These are phyloP conservation scores for Coreius guichenoti DNA, from an alignment of 2,797 vertebrate genomes.

Conservation along the genomic window DNA sequence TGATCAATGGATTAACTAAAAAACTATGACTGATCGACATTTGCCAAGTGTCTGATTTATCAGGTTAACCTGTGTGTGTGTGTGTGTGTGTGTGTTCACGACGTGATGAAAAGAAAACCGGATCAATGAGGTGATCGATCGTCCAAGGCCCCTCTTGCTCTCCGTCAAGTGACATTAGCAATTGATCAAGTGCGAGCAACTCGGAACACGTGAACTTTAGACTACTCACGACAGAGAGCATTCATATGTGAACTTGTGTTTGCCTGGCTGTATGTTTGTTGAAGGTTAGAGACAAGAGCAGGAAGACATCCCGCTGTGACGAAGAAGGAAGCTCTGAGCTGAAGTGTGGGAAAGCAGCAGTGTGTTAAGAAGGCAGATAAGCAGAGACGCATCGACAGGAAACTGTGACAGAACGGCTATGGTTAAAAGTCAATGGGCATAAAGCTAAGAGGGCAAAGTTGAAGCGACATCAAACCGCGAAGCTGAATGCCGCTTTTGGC, in stretches of 20 bases:
- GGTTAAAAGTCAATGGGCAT: slow-evolving; percentile 76
- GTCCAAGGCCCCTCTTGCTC: slow-evolving; percentile 64
- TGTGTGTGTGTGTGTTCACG: slow-evolving; percentile 50
- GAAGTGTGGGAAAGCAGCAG: slow-evolving; percentile 61
- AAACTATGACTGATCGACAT: slow-evolving; percentile 69
- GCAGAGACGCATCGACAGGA: slow-evolving; percentile 68
- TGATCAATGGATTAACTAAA: slow-evolving; percentile 59
- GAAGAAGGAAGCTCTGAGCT: slow-evolving; percentile 42
- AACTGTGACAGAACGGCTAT: slow-evolving; percentile 73
- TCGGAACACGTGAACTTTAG: slow-evolving; percentile 60
- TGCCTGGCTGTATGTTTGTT: slow-evolving; percentile 53
- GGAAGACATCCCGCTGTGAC: slow-evolving; percentile 48
- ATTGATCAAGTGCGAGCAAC: slow-evolving; percentile 60
- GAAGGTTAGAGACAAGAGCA: slow-evolving; percentile 54
- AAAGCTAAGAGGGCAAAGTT: slow-evolving; percentile 69
- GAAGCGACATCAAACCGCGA: slow-evolving; percentile 74
- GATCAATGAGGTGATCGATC: slow-evolving; percentile 75
- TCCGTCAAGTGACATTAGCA: slow-evolving; percentile 73
- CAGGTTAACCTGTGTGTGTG: slow-evolving; percentile 63
- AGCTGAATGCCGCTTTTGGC: slow-evolving; percentile 78
- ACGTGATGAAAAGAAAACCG: slow-evolving; percentile 56
- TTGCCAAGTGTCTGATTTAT: slow-evolving; percentile 70
- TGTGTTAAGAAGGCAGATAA: slow-evolving; percentile 63
- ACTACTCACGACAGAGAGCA: slow-evolving; percentile 18
- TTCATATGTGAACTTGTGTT: slow-evolving; percentile 30